Base-by-base conservation (phyloP, 2,888 invertebrate species). In the Pasiphila rectangulata region DNA sequence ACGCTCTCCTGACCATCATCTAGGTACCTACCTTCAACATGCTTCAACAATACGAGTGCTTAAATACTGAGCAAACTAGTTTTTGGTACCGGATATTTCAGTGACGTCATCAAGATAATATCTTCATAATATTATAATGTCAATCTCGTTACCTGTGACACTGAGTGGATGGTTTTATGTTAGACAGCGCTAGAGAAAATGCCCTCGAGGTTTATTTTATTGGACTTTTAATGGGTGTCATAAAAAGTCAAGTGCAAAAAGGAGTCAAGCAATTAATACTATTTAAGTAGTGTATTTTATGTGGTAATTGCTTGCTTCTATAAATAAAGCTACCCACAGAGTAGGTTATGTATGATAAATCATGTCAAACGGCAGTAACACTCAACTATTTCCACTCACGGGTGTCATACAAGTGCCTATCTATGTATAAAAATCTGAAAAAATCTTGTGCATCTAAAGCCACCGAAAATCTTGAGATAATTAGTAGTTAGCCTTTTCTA, bases 1-100 rank as follows among this genome's bases (percentile, higher is more conserved):
- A 25, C 15, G 47, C 13, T 44, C 56, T 52, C 30, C 25, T 34
- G 40, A 29, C 34, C 25, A 24, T 23, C 4, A 20, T 21, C 19
- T 29, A 10, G 9, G 15, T 42, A 34, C 19, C 35, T 41, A 34
- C 7, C 4, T 13, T 9, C 13, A 29, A 12, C 13, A 29, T 29
- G 12, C 12, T 12, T 12, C 2, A 3, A 25, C 25, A 25, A 2
- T 12, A n/a, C 17, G 2, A n/a, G 2, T 9, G 16, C 2, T 17
- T 16, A 32, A 27, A 32, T 21, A 21, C 21, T 6, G 6, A 6
- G 6, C 6, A 4, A 25, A 13, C 13, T 13, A 27, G 38, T 36
- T 23, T 36, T 35, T 21, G 21, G 7, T 13, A 13, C n/a, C 12
- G 29, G 13, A 29, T 12, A 25, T 10, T 21, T 6, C 21, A 6